A percentile compares a stretch with the other conserved stretches of the same genome.
Evolutionary conservation across 2,797 vertebrate species (phyloP).

Genomic region (Sebastes vulpes): DNA sequence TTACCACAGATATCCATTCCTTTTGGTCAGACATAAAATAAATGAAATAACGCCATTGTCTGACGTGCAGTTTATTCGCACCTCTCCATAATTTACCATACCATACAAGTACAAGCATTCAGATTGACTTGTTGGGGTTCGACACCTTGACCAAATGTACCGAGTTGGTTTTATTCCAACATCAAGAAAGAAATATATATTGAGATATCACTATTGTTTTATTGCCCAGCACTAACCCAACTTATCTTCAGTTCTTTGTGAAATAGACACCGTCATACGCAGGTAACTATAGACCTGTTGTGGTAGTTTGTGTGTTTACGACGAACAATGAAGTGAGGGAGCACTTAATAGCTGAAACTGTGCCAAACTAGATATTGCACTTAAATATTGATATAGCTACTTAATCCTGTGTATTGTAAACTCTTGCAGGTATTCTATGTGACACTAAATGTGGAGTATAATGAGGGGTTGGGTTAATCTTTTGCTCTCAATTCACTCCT

Average conservation of each 20-base stretch:
- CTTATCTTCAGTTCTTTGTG: constrained; percentile 28
- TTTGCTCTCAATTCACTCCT: constrained; percentile 7
- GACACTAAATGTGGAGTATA: constrained; percentile 15
- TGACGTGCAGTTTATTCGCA: neutral
- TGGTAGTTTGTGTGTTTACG: constrained; percentile 62
- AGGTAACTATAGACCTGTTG: constrained; percentile 22
- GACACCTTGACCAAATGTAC: neutral
- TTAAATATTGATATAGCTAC: constrained; percentile 45
- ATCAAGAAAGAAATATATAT: neutral
- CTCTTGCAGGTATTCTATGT: constrained; percentile 46
- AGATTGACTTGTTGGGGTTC: neutral
- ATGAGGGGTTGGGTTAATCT: neutral
- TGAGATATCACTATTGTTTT: neutral
- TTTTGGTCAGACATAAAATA: neutral
- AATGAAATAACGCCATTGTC: neutral
- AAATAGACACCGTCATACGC: constrained; percentile 30
- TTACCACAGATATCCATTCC: neutral
- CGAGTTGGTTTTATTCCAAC: neutral
- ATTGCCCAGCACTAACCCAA: constrained; percentile 23
- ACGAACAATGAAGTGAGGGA: constrained; percentile 30
- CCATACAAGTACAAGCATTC: neutral
- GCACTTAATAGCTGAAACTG: constrained; percentile 58
- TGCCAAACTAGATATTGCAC: constrained; percentile 71
- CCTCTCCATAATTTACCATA: neutral
- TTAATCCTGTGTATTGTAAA: constrained; percentile 58